A percentile compares a stretch with the other conserved stretches of the same genome.
Evolutionary conservation across 1,140 invertebrate genomes (phyloP).

Genomic region (Lordiphosa collinella): DNA sequence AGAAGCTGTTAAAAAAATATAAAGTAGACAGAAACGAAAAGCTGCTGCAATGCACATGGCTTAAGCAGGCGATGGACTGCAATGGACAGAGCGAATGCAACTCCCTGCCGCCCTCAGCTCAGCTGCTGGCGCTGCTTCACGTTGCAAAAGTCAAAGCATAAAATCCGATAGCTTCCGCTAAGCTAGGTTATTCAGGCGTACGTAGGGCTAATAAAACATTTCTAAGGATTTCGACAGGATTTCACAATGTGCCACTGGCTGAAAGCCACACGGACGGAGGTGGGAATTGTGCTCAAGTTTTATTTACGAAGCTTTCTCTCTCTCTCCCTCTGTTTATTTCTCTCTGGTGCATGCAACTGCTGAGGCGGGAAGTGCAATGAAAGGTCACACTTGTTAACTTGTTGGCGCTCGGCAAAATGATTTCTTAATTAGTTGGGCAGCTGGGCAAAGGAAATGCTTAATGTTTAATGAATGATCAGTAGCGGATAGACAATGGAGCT

Average conservation of each 20-base stretch:
- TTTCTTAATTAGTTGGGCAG: slow-evolving; percentile 61
- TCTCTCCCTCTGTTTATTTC: slow-evolving; percentile 6
- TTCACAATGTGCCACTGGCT: slow-evolving; percentile 31
- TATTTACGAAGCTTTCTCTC: slow-evolving; percentile 26
- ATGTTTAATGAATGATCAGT: slow-evolving; percentile 27
- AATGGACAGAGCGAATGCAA: slow-evolving; percentile 46
- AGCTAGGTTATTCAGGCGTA: slow-evolving; percentile 77
- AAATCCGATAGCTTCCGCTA: slow-evolving; percentile 78
- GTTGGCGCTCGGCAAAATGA: slow-evolving; percentile 52
- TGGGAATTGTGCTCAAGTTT: slow-evolving; percentile 25
- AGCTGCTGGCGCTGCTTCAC: slow-evolving; percentile 20
- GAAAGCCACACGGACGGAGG: slow-evolving; percentile 9
- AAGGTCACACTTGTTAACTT: slow-evolving; percentile 53
- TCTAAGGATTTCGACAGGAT: slow-evolving; percentile 73
- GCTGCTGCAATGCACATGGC: slow-evolving; percentile 60
- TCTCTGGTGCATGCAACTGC: slow-evolving; percentile 28
- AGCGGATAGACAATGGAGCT: too few species aligned
- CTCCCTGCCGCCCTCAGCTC: slow-evolving; percentile 14
- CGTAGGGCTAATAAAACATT: slow-evolving; percentile 77
- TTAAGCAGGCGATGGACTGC: slow-evolving; percentile 51
- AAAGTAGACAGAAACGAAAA: slow-evolving; percentile 34
- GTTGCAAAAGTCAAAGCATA: slow-evolving; percentile 76
- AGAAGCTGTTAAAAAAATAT: slow-evolving; percentile 36
- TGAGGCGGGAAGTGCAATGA: slow-evolving; percentile 24
- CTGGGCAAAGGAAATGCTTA: background rate